Base-by-base conservation (phyloP, 1,140 invertebrate species). In the Musca vetustissima region DNA sequence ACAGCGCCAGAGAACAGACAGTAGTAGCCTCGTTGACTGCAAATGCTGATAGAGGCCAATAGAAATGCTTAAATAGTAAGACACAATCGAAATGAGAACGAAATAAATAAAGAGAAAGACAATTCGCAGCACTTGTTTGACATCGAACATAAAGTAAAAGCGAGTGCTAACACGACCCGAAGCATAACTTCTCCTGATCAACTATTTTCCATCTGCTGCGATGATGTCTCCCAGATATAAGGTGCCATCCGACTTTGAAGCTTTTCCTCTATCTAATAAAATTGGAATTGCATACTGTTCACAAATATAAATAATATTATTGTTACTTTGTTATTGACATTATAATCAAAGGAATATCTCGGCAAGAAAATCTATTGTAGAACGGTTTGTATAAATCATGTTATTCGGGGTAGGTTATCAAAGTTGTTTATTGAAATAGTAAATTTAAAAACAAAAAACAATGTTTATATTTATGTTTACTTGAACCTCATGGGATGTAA, bases 301-400 rank as follows among this genome's bases (percentile, higher is more conserved):
- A 32, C 28, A 61, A n/a, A n/a, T n/a, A 61, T 36, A 72, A 76
- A 79, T 79, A 76, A 79, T 79, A 79, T 77, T 79, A 77, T 75
- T 71, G 70, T 55, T 73, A 66, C 77, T 75, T 73, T 71, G 73
- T 76, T 79, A 79, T 79, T 79, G 77, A 79, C 77, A 79, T 71
- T 73, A 77, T 79, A 79, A 79, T 79, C 77, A 79, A 76, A 70
- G 72, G n/a, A 4, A 43, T 11, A 43, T 43, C 36, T 43, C n/a
- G 6, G 36, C 11, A n/a, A n/a, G 36, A 43, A 43, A 13, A 8
- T 43, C 6, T 43, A 43, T 43, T 43, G 7, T 11, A 4, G 36
- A 11, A 2, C 1, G 11, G 36, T 43, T 43, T 43, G 13, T 9
- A 43, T 43, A 43, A 13, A 43, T 32, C 28, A 32, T 4, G 9